These are phyloP conservation scores for Nomada ruficornis DNA, from an alignment of 2,888 invertebrate species.

Conservation along the genomic window DNA sequence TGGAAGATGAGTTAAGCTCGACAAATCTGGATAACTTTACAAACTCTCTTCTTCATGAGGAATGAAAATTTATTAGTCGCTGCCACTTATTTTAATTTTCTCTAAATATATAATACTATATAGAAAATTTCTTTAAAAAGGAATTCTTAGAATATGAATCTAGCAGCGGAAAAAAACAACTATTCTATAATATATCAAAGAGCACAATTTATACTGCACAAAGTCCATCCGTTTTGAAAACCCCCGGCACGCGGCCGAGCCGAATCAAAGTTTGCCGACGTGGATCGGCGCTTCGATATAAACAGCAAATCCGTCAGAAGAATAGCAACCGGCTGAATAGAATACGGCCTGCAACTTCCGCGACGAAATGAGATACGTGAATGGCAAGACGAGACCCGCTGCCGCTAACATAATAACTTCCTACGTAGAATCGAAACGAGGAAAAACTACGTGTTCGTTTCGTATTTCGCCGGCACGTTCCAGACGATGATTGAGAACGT, in stretches of 20 bases:
- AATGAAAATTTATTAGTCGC: no score
- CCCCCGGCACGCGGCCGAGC: neutral
- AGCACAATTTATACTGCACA: neutral
- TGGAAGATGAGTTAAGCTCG: no score
- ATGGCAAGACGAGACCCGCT: slow-evolving; percentile 19
- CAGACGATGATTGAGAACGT: slow-evolving; percentile 64
- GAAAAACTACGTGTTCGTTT: slow-evolving; percentile 41
- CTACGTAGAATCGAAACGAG: slow-evolving; percentile 44
- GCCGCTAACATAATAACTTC: slow-evolving; percentile 47
- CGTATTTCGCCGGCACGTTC: slow-evolving; percentile 62
- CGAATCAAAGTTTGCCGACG: slow-evolving; percentile 31
- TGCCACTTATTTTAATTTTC: no score
- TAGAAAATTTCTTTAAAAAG: no score
- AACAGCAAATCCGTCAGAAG: slow-evolving; percentile 32
- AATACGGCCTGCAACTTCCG: slow-evolving; percentile 31
- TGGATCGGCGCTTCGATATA: slow-evolving; percentile 10
- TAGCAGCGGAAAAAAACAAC: neutral
- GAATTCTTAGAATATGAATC: neutral
- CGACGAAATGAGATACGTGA: slow-evolving; percentile 47
- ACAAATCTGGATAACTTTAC: no score
- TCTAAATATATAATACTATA: no score
- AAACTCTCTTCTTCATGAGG: no score
- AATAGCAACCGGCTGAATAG: slow-evolving; percentile 39
- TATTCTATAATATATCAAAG: neutral
- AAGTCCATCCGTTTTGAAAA: neutral